Percentiles rank a stretch among this genome's conserved stretches.
Conservation (phyloP, 2,113 vertebrate genomes). For the Saccopteryx leptura region DNA sequence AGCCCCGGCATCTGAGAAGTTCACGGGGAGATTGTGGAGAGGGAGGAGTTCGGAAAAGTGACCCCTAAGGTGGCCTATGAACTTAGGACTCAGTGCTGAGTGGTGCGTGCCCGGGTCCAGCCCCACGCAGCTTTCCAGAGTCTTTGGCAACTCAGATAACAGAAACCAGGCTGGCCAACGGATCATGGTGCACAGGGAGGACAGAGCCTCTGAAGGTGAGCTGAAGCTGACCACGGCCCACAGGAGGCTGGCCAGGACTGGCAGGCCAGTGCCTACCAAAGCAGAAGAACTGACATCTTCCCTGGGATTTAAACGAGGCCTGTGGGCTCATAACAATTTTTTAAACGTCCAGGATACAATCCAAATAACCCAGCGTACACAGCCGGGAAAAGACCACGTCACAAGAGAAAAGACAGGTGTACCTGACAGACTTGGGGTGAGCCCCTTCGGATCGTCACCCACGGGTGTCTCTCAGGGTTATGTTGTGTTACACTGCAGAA, state of each 20-base stretch:
- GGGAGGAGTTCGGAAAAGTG: neutral
- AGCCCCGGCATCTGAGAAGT: no score
- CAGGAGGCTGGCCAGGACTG: neutral
- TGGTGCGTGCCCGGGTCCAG: neutral
- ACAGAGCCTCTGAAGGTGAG: neutral
- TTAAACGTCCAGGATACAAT: neutral
- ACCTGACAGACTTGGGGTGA: neutral
- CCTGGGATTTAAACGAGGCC: neutral
- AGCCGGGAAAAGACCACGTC: neutral
- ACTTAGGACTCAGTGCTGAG: neutral
- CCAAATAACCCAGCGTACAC: neutral
- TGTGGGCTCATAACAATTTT: neutral
- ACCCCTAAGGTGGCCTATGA: neutral
- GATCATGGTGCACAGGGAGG: neutral
- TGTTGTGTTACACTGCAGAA: neutral
- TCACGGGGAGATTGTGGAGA: neutral
- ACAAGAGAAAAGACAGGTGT: neutral
- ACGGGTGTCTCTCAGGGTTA: neutral
- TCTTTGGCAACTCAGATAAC: neutral
- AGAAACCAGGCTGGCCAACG: neutral
- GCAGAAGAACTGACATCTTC: neutral
- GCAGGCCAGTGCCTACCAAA: neutral
- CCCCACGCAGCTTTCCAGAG: neutral
- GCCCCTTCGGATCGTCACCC: neutral
- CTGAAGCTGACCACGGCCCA: neutral